Conservation (phyloP, 2,888 invertebrate genomes). For the Cantharis rustica region DNA sequence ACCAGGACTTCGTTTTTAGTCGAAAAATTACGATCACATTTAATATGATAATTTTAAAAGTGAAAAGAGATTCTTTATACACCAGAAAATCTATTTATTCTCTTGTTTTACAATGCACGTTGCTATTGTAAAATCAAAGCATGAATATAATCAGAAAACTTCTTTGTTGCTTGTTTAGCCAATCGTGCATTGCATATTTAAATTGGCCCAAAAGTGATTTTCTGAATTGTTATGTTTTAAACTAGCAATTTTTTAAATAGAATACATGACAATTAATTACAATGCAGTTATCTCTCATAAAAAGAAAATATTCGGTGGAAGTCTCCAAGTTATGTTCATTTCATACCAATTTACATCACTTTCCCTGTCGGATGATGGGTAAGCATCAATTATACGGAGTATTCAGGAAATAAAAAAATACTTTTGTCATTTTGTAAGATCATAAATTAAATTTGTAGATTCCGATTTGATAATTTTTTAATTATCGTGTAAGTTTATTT, state of each 20-base stretch:
- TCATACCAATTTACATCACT: background rate
- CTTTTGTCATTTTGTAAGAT: too few species aligned
- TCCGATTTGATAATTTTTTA: too few species aligned
- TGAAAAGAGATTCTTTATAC: background rate
- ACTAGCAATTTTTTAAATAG: background rate
- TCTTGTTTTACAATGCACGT: background rate
- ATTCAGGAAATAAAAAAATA: too few species aligned
- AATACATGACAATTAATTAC: too few species aligned
- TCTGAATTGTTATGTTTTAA: too few species aligned
- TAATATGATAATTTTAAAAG: background rate
- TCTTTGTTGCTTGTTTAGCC: background rate
- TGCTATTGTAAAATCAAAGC: background rate
- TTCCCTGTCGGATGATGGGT: background rate
- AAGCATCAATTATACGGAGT: background rate
- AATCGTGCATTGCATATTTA: background rate
- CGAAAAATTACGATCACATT: too few species aligned
- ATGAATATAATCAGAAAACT: background rate
- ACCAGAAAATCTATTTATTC: background rate
- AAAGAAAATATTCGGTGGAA: background rate
- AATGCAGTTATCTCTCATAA: background rate
- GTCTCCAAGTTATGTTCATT: background rate
- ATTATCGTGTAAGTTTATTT: too few species aligned
- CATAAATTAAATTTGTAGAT: too few species aligned
- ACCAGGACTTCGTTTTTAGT: too few species aligned
- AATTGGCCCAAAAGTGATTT: background rate